Evolutionary conservation across 1,140 invertebrate species (phyloP).

Genomic region (Diorhabda carinulata): DNA sequence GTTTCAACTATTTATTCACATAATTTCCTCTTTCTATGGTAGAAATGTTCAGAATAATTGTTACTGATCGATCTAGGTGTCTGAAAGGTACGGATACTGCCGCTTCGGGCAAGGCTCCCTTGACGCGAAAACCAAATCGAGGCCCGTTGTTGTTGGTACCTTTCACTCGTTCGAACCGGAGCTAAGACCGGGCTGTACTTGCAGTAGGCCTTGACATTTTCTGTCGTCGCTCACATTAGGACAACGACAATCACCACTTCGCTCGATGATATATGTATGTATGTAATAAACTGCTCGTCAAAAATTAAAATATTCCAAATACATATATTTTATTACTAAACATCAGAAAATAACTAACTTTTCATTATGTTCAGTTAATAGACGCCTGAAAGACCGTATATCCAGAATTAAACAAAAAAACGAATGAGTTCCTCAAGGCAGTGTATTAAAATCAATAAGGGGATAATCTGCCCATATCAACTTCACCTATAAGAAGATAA

Average conservation of each 20-base stretch:
- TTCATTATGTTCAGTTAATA: too few species aligned
- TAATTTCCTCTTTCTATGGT: not conserved
- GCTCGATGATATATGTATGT: not conserved
- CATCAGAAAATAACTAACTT: too few species aligned
- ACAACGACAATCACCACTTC: slow-evolving; percentile 16
- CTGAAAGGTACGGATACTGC: not conserved
- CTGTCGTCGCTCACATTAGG: slow-evolving; percentile 14
- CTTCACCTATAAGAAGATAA: too few species aligned
- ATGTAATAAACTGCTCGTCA: too few species aligned
- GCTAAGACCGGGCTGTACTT: slow-evolving; percentile 5
- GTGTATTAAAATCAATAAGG: too few species aligned
- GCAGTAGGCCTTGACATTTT: slow-evolving; percentile 18
- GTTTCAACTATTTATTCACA: too few species aligned
- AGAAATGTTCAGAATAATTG: not conserved
- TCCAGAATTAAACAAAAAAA: too few species aligned
- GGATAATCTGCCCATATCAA: too few species aligned
- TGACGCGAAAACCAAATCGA: not conserved
- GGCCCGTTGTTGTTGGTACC: slow-evolving; percentile 3
- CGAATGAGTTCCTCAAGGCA: too few species aligned
- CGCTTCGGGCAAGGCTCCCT: not conserved
- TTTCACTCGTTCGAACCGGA: slow-evolving; percentile 16
- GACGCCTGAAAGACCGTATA: too few species aligned
- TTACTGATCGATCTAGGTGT: not conserved
- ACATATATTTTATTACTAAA: too few species aligned
- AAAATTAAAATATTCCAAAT: too few species aligned